phyloP scores from a whole-genome alignment of 2,888 invertebrate species.

The Caenorhabditis wallacei region DNA sequence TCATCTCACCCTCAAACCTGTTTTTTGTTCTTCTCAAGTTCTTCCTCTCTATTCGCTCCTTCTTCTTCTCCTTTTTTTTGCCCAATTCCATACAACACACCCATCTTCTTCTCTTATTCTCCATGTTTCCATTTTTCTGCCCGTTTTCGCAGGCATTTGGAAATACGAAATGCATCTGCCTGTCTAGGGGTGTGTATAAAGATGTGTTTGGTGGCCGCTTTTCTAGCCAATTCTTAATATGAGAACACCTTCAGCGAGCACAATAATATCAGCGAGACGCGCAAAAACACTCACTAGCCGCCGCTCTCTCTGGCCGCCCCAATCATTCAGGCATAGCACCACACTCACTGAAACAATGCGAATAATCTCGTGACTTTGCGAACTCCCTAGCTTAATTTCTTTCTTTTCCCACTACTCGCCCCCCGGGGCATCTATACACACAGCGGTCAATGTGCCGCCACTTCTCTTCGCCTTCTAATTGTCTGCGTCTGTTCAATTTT shows the following conservation, averaged over 20 bases:
- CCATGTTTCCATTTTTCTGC: slow-evolving; percentile 34
- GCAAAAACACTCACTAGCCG: background rate
- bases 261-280: background rate
- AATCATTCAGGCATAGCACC: slow-evolving; percentile 22
- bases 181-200: slow-evolving; percentile 7
- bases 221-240: slow-evolving; percentile 23
- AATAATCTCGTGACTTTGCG: slow-evolving; percentile 48
- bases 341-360: slow-evolving; percentile 35
- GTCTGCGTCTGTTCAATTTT: slow-evolving; percentile 9
- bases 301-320: background rate
- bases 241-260: slow-evolving; percentile 26
- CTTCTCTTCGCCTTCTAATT: background rate
- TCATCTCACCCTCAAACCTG: slow-evolving; percentile 42
- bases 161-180: slow-evolving; percentile 35
- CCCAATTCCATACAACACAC: slow-evolving; percentile 30
- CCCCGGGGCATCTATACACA: background rate
- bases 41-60: slow-evolving; percentile 8
- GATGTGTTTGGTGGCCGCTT: background rate
- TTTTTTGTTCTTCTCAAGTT: slow-evolving; percentile 45
- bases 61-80: slow-evolving; percentile 10
- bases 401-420: slow-evolving; percentile 19
- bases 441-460: background rate
- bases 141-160: slow-evolving; percentile 20
- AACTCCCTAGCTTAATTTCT: slow-evolving; percentile 46
- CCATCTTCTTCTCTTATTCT: background rate